These are phyloP conservation scores for Gymnodraco acuticeps DNA, from an alignment of 2,797 vertebrate genomes.

Conservation along the genomic window DNA sequence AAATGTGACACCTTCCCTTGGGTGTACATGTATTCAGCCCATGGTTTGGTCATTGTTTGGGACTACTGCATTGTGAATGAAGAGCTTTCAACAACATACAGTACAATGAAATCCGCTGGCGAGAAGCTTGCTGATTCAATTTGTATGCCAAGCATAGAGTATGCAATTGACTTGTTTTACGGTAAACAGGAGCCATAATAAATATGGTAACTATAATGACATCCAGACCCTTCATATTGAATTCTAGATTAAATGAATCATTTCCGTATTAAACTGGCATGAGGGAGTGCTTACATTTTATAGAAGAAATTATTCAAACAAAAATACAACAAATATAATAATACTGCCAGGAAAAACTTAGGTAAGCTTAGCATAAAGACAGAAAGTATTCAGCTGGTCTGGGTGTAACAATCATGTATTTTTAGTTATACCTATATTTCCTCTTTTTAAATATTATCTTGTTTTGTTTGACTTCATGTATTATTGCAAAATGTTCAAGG, in stretches of 20 bases:
- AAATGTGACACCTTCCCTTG: constrained; percentile 49
- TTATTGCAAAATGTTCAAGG: no score
- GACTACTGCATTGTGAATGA: constrained; percentile 49
- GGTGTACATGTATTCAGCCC: constrained; percentile 44
- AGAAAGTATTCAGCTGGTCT: no score
- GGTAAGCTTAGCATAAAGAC: no score
- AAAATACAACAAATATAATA: no score
- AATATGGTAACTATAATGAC: constrained; percentile 18
- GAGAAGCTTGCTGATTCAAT: constrained; percentile 33
- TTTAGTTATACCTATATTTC: no score
- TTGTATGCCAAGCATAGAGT: constrained; percentile 31
- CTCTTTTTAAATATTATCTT: no score
- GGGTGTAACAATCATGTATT: no score
- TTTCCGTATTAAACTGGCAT: not conserved
- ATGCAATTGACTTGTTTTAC: constrained; percentile 10
- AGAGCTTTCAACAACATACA: constrained; percentile 39
- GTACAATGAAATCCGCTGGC: constrained; percentile 15
- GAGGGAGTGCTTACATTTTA: not conserved
- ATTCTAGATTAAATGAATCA: not conserved
- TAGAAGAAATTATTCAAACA: no score
- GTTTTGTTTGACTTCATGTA: no score
- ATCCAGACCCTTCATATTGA: not conserved
- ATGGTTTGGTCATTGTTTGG: constrained; percentile 53
- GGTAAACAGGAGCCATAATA: constrained; percentile 30
- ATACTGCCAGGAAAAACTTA: no score